Conservation (phyloP, 2,888 invertebrate genomes). For the Drosophila tanythrix region DNA sequence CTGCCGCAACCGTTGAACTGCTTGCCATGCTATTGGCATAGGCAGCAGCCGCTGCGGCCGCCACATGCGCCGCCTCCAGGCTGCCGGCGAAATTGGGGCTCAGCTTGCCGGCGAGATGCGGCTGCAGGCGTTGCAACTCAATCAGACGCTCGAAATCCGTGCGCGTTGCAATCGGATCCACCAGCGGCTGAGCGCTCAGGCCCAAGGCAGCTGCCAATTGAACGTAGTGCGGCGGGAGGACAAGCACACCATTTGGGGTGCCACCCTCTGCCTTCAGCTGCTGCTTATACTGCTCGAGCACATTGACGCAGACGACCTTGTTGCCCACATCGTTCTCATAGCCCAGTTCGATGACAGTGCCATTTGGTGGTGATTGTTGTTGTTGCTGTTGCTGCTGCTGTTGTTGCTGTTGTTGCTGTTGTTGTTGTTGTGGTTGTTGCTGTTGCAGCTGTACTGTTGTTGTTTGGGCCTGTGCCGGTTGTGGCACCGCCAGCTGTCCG, state of each 20-base stretch:
- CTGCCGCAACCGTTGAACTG: conserved; percentile 45
- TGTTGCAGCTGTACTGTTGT: conserved; percentile 28
- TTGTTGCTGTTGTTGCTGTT: conserved; percentile 4
- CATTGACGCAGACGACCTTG: conserved; percentile 74
- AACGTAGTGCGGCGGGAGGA: conserved; percentile 87
- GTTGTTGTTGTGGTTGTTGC: conserved; percentile 13
- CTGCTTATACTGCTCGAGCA: conserved; percentile 81
- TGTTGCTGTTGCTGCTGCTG: conserved; percentile 12
- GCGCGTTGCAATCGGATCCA: conserved; percentile 82
- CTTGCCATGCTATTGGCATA: conserved; percentile 72
- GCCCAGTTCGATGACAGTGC: conserved; percentile 57
- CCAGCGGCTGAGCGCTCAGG: conserved; percentile 81
- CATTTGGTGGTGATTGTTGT: conserved; percentile 38
- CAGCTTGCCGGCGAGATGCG: conserved; percentile 61
- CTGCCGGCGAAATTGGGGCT: conserved; percentile 69
- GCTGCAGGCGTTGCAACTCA: conserved; percentile 82
- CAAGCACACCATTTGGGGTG: conserved; percentile 86
- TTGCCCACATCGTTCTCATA: conserved; percentile 63
- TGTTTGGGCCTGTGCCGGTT: conserved; percentile 19
- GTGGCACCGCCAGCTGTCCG: conserved; percentile 52
- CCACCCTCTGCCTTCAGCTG: conserved; percentile 71
- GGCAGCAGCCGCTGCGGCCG: conserved; percentile 76
- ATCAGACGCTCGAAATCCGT: conserved; percentile 84
- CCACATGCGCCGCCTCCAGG: conserved; percentile 78
- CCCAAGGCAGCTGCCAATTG: conserved; percentile 86